A percentile compares a stretch with the other conserved stretches of the same genome.
Conservation (phyloP, 2,888 invertebrate species). For the Anorthoa munda region DNA sequence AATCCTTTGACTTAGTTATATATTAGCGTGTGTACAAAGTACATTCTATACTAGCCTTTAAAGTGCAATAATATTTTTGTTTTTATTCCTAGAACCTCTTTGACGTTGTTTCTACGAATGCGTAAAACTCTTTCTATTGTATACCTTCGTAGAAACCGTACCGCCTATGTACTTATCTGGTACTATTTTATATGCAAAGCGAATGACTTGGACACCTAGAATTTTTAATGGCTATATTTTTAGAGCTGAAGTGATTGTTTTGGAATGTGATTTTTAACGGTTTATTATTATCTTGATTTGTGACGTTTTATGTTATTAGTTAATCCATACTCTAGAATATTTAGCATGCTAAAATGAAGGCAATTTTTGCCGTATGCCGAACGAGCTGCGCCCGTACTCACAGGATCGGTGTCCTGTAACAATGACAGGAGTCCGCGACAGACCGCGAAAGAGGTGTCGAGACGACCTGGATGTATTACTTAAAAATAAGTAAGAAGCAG, state of each 20-base stretch:
- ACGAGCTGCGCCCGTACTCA: neutral
- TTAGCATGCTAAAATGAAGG: too few relatives aligned
- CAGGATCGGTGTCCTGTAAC: too few relatives aligned
- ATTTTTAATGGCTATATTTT: constrained; percentile 43
- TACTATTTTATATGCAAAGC: constrained; percentile 54
- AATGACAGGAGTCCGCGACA: too few relatives aligned
- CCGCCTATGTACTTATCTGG: neutral
- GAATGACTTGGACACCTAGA: constrained; percentile 47
- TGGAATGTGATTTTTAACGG: constrained; percentile 33
- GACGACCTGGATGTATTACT: too few relatives aligned
- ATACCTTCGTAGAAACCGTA: constrained; percentile 36
- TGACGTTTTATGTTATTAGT: neutral
- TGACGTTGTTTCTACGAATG: constrained; percentile 37
- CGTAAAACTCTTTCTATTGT: constrained; percentile 51
- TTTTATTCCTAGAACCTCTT: constrained; percentile 13
- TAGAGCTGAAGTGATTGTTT: constrained; percentile 27
- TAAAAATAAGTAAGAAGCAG: too few relatives aligned
- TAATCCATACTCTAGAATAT: neutral
- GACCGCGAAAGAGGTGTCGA: too few relatives aligned
- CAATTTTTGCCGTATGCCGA: too few relatives aligned
- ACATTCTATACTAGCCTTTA: constrained; percentile 6
- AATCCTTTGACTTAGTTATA: neutral
- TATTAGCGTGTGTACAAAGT: neutral
- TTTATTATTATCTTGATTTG: neutral
- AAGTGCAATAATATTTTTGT: constrained; percentile 10